Percentiles rank a stretch among this genome's conserved stretches.
Evolutionary conservation across 2,888 invertebrate genomes (phyloP).

Genomic region (Monochamus alternatus): DNA sequence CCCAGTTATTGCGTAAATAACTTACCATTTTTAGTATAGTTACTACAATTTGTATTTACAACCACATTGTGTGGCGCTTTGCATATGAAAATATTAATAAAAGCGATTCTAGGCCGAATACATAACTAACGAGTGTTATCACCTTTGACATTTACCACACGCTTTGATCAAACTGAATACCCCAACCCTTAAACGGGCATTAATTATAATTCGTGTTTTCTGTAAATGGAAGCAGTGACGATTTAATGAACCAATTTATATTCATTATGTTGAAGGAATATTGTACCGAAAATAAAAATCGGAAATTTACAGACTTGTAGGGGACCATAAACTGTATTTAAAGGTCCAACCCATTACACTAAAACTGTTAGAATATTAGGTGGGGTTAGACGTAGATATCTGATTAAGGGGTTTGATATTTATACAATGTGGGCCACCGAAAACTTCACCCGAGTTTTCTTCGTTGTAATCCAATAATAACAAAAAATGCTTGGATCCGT

Average conservation of each 20-base stretch:
- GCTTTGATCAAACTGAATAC: constrained; percentile 2
- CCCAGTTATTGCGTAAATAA: too few relatives aligned
- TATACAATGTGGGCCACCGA: not conserved
- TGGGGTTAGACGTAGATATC: not conserved
- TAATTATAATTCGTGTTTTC: not conserved
- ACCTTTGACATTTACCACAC: constrained; percentile 26
- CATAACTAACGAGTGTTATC: constrained; percentile 13
- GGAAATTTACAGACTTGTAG: not conserved
- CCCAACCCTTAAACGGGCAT: not conserved
- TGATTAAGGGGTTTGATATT: not conserved
- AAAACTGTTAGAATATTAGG: not conserved
- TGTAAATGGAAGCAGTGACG: not conserved
- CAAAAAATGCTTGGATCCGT: too few relatives aligned
- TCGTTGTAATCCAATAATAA: too few relatives aligned
- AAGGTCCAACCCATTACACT: not conserved
- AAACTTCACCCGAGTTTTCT: too few relatives aligned
- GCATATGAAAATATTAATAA: constrained; percentile 1
- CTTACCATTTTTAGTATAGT: too few relatives aligned
- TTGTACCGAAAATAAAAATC: not conserved
- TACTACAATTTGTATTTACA: not conserved
- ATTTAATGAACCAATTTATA: constrained; percentile 10
- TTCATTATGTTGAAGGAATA: constrained; percentile 4
- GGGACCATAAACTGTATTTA: not conserved
- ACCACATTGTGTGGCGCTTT: not conserved
- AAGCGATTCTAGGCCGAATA: not conserved